Conservation (phyloP, 2,888 invertebrate genomes). For the Ernsta delagoae region DNA sequence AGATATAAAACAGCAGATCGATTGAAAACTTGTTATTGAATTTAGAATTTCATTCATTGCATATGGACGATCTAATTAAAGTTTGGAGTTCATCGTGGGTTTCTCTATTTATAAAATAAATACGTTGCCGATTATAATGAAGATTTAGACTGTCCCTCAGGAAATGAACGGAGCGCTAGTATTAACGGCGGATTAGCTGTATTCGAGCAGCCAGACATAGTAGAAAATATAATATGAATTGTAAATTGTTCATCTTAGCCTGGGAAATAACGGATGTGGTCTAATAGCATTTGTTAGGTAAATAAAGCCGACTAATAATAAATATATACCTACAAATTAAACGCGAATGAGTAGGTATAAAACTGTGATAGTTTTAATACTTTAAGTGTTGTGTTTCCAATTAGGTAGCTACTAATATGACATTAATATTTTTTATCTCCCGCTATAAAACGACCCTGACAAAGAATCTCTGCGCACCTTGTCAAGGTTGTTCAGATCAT, state of each 20-base stretch:
- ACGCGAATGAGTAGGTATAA: too few relatives aligned
- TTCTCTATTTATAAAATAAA: not conserved
- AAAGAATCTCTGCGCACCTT: conserved; percentile 43
- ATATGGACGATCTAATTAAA: conserved; percentile 13
- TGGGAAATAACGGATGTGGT: too few relatives aligned
- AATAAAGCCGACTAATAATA: too few relatives aligned
- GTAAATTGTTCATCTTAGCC: too few relatives aligned
- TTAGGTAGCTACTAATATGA: too few relatives aligned
- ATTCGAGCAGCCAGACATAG: not conserved
- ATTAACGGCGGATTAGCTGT: not conserved
- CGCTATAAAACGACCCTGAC: conserved; percentile 23
- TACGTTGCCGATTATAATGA: not conserved
- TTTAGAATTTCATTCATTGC: too few relatives aligned
- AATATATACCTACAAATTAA: too few relatives aligned
- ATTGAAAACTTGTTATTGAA: too few relatives aligned
- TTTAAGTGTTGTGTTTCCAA: too few relatives aligned
- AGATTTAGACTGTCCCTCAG: not conserved
- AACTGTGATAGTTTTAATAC: too few relatives aligned
- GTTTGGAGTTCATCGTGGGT: not conserved
- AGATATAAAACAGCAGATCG: too few relatives aligned
- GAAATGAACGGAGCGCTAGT: not conserved
- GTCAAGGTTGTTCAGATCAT: conserved; percentile 49
- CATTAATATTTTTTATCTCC: conserved; percentile 36
- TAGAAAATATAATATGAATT: not conserved
- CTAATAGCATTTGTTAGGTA: too few relatives aligned